Base-by-base conservation (phyloP, 2,113 vertebrate genomes). In the Ptychochromis oligacanthus region DNA sequence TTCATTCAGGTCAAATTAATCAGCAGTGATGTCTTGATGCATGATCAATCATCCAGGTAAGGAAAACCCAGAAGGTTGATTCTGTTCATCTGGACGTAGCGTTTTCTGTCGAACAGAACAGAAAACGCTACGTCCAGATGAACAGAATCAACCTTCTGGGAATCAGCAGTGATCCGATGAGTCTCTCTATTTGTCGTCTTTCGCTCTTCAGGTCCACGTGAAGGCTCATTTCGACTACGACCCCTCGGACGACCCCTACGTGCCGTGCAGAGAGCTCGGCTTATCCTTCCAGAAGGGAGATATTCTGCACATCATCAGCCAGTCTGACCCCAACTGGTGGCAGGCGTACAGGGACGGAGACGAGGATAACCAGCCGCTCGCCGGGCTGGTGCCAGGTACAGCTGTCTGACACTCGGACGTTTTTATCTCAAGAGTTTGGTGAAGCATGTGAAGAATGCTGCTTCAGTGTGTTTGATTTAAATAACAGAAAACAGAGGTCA, bases 251-350 rank as follows among this genome's bases (percentile, higher is more conserved):
- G 98, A 99, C 89, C 98, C 98, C 1, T 99, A 99, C 0, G 97
- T 99, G 81, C 98, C 98, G 1, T 99, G 98, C 93, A 96, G 98
- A 93, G 98, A 99, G 88, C 90, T 99, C 83, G 98, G 98, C 49
- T 92, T 99, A 0, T 99, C 97, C 75, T 99, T 99, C 93, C 98
- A 99, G 94, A 99, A 99, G 86, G 98, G 98, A 36, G 98, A 99
- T 75, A 99, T 99, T 78, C 98, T 99, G 43, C 98, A 99, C 90
- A 97, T 99, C 20, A 99, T 99, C 88, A 99, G 98, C 92, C 98
- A 99, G 90, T 96, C 98, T 38, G 98, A 99, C 92, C 98, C 98
- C 85, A 99, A 99, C 93, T 99, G 98, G 98, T 99, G 98, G 98
- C 98, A 99, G 90, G 98, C 98, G 18, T 99, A 99, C 94, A 94